phyloP scores from a whole-genome alignment of 2,888 invertebrate genomes.

The Leptinotarsa juncta region DNA sequence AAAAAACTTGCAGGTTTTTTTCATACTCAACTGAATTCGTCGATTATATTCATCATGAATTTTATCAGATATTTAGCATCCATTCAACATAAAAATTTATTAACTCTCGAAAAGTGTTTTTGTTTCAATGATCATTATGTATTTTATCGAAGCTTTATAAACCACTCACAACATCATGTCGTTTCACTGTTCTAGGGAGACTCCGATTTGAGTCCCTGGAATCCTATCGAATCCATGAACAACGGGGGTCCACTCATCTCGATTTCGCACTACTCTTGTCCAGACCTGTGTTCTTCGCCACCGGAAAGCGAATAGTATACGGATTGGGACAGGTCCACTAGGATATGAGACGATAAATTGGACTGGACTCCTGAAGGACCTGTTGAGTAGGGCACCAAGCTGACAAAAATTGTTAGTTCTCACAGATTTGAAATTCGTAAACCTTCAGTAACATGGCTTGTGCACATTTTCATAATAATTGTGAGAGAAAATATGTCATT shows the following conservation, averaged over 20 bases:
- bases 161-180: not conserved
- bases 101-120: too few species aligned
- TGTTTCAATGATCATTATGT: not conserved
- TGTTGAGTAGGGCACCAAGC: slow-evolving; percentile 37
- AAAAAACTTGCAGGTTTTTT: too few species aligned
- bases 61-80: too few species aligned
- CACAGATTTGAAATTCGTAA: not conserved
- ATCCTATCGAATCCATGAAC: slow-evolving; percentile 58
- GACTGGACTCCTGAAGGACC: slow-evolving; percentile 29
- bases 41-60: too few species aligned
- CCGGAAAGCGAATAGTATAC: slow-evolving; percentile 61
- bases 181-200: slow-evolving; percentile 63
- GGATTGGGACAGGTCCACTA: slow-evolving; percentile 64
- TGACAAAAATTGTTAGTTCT: slow-evolving; percentile 36
- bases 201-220: slow-evolving; percentile 67
- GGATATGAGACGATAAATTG: slow-evolving; percentile 52
- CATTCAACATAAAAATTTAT: too few species aligned
- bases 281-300: slow-evolving; percentile 57
- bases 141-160: not conserved
- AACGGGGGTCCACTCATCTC: slow-evolving; percentile 19
- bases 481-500: not conserved
- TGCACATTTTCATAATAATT: not conserved
- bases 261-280: slow-evolving; percentile 58
- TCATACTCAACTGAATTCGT: too few species aligned
- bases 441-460: not conserved